Evolutionary conservation across 64 coral and sea anemone species (phyloP), one percentile per base, ranked within the genome.

Genomic region (Platygyra sinensis): DNA sequence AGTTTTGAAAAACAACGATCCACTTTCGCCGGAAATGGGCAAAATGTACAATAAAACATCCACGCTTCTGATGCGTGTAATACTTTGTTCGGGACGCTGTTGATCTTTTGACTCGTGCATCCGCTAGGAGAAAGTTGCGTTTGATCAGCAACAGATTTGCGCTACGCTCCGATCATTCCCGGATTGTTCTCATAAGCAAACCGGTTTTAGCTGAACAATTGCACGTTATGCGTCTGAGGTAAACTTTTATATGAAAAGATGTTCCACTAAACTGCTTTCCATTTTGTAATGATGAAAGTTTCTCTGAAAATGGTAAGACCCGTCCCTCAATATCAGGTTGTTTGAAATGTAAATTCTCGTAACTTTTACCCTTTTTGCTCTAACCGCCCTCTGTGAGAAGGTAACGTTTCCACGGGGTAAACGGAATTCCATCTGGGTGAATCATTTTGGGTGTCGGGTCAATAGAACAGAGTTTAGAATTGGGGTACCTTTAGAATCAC

Each of bases 51-150:
- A 42, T 8, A 55, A 10, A 78, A 14, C 24, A 2, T n/a, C 14
- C 17, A 78, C 16, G 39, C 63, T 67, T 52, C 2, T 22, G 5
- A n/a, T 49, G 73, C 15, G 73, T 24, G 63, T 22, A 22, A 67
- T 20, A 72, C 2, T 74, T 74, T 16, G 8, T 17, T 7, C 30
- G 49, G 2, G 31, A 20, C 16, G 10, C 62, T 12, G 32, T 67
- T 69, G 61, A 84, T 69, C 62, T 67, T 84, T 84, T 84, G 62
- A 69, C 61, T 84, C 33, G 31, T 22, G 25, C 62, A 3, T 20
- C 17, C 28, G 36, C 12, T 29, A 69, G 18, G 62, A 84, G 80
- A 84, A 46, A 71, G 9, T 84, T 49, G 32, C 3, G 27, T n/a
- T 84, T 84, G 62, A 84, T 84, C 80, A 69, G 9, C 13, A 17